These are phyloP conservation scores for Andrena bicolor DNA, from an alignment of 2,888 invertebrate species.

Conservation along the genomic window DNA sequence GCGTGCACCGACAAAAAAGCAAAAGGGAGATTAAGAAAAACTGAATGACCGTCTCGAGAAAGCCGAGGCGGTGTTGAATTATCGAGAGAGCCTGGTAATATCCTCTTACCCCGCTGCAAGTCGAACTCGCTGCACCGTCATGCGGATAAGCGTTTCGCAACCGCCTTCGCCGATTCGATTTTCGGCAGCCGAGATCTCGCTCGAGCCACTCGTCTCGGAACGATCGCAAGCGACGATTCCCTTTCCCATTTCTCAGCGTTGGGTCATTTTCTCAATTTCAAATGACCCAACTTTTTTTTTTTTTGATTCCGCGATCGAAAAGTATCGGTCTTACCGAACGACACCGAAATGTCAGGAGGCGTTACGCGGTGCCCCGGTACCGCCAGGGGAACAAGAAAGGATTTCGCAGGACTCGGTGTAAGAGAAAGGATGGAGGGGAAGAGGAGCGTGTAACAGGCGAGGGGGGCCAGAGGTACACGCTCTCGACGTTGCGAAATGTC, in stretches of 20 bases:
- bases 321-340: slow-evolving; percentile 20
- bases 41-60: slow-evolving; percentile 5
- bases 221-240: background rate
- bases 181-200: slow-evolving; percentile 34
- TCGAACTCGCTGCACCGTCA: slow-evolving; percentile 24
- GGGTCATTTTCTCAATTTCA: no score
- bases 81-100: slow-evolving; percentile 28
- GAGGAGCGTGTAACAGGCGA: slow-evolving; percentile 1
- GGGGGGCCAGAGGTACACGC: slow-evolving; percentile 19
- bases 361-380: slow-evolving; percentile 31
- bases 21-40: slow-evolving; percentile 6
- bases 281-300: background rate
- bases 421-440: slow-evolving; percentile 40
- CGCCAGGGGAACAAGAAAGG: slow-evolving; percentile 51
- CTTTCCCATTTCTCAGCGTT: no score
- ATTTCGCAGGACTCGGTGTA: slow-evolving; percentile 45
- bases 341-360: slow-evolving; percentile 57
- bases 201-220: slow-evolving; percentile 22
- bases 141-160: slow-evolving; percentile 32
- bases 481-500: slow-evolving; percentile 58
- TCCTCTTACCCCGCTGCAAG: slow-evolving; percentile 18
- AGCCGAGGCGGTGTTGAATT: slow-evolving; percentile 15
- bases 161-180: slow-evolving; percentile 42
- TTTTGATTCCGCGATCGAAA: slow-evolving; percentile 13
- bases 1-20: background rate